Conservation (phyloP, 2,797 vertebrate species). For the Leuciscus waleckii region DNA sequence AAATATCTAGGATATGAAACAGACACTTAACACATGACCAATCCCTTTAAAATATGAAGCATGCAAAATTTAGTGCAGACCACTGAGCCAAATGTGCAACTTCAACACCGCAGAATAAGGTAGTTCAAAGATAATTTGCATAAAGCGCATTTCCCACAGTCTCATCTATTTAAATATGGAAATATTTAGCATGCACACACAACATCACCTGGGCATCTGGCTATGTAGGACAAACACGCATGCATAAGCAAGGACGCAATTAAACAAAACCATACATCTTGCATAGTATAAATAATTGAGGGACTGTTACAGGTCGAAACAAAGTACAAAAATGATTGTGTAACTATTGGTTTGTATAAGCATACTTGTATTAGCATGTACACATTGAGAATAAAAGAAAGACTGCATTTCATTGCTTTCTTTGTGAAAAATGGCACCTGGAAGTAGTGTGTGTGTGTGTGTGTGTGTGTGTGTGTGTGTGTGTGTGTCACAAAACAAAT, state of each 20-base stretch:
- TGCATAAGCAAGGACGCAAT: constrained; percentile 19
- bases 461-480: too few relatives aligned
- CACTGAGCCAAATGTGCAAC: neutral
- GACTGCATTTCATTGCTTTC: neutral
- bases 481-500: constrained; percentile 8
- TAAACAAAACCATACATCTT: constrained; percentile 8
- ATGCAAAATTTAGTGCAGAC: constrained; percentile 12
- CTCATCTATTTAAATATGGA: constrained; percentile 26
- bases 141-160: constrained; percentile 1
- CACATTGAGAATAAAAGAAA: neutral
- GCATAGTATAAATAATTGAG: neutral
- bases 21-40: constrained; percentile 2
- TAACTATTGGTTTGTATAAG: neutral
- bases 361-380: neutral
- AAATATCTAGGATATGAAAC: neutral
- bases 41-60: neutral
- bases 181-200: constrained; percentile 12
- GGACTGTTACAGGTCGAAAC: constrained; percentile 1
- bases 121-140: constrained; percentile 17
- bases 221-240: constrained; percentile 33
- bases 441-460: too few relatives aligned
- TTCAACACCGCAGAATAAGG: neutral
- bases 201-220: constrained; percentile 23
- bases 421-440: neutral
- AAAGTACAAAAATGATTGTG: neutral